Evolutionary conservation across 2,888 invertebrate genomes (phyloP), one percentile per base, ranked within the genome.

Genomic region (Agonopterix arenella): DNA sequence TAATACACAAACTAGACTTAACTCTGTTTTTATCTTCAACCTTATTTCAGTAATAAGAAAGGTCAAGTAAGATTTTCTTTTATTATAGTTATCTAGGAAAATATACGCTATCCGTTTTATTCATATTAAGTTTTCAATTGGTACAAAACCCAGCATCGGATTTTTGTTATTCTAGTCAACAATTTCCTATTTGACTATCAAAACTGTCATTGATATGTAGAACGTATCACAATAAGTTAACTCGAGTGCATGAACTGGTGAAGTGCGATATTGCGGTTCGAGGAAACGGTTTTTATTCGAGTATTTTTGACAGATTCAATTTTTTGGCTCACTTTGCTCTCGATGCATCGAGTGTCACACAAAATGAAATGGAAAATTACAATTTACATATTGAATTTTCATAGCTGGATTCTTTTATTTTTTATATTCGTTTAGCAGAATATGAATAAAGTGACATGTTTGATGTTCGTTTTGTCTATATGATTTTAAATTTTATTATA

Each of bases 341-440:
- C 59, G 62, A 62, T 59, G 62, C 60, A 59, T 60, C 61, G 61
- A 62, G 66, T 64, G 66, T 67, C 69, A 68, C 58, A 64, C 66
- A 60, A 70, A 75, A 73, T 70, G 66, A 70, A 68, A 72, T 70
- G 65, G 62, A 64, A 68, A 70, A 73, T 64, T 59, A 66, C 63
- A 65, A 64, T 76, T 68, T 64, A 60, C 60, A 57, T 58, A 46
- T 48, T 38, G 36, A 11, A 28, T 28, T 28, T 28, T 28, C 28
- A 28, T 28, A 28, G 7, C 28, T 5, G 28, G 28, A 28, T 7
- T 28, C 28, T 28, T 28, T n/a, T n/a, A n/a, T n/a, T 18, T 28
- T 18, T 28, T 28, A 5, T 28, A 28, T 28, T 28, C 28, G 28
- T 28, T 28, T 28, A 28, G 28, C 28, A 28, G 28, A 28, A 28